A percentile compares a stretch with the other conserved stretches of the same genome.
Conservation (phyloP, 2,888 invertebrate genomes). For the Ichneumoninae sp. region DNA sequence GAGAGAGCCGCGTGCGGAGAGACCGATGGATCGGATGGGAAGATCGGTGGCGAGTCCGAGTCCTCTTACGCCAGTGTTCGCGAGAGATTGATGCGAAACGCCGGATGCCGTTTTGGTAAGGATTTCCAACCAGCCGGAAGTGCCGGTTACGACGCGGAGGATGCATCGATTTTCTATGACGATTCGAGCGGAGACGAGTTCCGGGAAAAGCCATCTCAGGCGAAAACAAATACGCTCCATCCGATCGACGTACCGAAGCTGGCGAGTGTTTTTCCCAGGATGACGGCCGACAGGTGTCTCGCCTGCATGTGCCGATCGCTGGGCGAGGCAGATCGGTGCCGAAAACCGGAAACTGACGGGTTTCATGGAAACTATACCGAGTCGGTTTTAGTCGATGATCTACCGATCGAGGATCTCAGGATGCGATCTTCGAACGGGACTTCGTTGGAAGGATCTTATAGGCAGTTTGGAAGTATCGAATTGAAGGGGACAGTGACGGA, state of each 20-base stretch:
- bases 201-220: constrained; percentile 41
- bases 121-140: constrained; percentile 33
- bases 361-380: not conserved
- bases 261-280: constrained; percentile 73
- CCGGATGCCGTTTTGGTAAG: constrained; percentile 44
- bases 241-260: constrained; percentile 74
- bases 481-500: not conserved
- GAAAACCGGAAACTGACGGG: not conserved
- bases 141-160: constrained; percentile 26
- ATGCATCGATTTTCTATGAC: constrained; percentile 49
- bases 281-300: constrained; percentile 77
- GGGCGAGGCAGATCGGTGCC: constrained; percentile 19
- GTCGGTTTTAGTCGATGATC: not conserved
- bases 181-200: constrained; percentile 65
- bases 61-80: constrained; percentile 62
- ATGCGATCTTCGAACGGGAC: not conserved
- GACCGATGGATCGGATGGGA: constrained; percentile 13
- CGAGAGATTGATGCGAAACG: constrained; percentile 65
- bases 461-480: not conserved
- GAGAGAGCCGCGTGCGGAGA: constrained; percentile 38
- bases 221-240: constrained; percentile 41
- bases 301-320: constrained; percentile 77
- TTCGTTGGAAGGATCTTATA: constrained; percentile 30
- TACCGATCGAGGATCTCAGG: not conserved
- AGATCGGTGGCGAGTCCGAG: constrained; percentile 43